Percentiles rank a stretch among this genome's conserved stretches.
Conservation (phyloP, 37 sponge, comb jelly and placozoan genomes). For the Dysidea cf. avara region DNA sequence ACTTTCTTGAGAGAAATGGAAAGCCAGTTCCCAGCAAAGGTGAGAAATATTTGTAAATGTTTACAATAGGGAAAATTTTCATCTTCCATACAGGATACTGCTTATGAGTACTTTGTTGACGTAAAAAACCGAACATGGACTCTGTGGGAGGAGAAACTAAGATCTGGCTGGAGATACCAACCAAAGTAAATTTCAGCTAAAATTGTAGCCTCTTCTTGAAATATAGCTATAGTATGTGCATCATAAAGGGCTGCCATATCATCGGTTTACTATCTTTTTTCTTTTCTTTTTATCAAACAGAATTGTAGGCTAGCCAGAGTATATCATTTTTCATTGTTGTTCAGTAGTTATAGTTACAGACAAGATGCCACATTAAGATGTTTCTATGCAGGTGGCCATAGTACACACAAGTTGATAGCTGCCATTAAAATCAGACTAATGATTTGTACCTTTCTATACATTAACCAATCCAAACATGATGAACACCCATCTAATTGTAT, state of each 20-base stretch:
- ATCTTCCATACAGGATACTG: slow-evolving; percentile 84
- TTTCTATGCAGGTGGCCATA: no score
- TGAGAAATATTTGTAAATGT: no score
- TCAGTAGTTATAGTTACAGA: no score
- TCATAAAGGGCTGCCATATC: background rate
- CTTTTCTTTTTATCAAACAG: background rate
- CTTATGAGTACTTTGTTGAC: slow-evolving; percentile 96
- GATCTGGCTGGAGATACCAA: slow-evolving; percentile 84
- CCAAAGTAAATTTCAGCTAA: slow-evolving; percentile 70
- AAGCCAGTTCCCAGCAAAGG: slow-evolving; percentile 93
- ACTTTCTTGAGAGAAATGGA: slow-evolving; percentile 92
- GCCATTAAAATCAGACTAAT: no score
- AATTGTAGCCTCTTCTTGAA: background rate
- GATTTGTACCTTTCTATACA: no score
- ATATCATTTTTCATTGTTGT: no score
- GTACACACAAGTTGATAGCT: no score
- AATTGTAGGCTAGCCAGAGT: no score
- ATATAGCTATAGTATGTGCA: background rate
- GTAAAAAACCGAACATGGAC: slow-evolving; percentile 89
- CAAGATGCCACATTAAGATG: no score
- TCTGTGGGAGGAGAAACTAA: slow-evolving; percentile 97
- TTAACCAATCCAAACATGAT: no score
- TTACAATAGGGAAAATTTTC: no score
- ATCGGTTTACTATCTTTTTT: background rate
- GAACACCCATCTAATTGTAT: background rate